These are phyloP conservation scores for Lepidochrysops patricia DNA, from an alignment of 2,888 invertebrate genomes.

Conservation along the genomic window DNA sequence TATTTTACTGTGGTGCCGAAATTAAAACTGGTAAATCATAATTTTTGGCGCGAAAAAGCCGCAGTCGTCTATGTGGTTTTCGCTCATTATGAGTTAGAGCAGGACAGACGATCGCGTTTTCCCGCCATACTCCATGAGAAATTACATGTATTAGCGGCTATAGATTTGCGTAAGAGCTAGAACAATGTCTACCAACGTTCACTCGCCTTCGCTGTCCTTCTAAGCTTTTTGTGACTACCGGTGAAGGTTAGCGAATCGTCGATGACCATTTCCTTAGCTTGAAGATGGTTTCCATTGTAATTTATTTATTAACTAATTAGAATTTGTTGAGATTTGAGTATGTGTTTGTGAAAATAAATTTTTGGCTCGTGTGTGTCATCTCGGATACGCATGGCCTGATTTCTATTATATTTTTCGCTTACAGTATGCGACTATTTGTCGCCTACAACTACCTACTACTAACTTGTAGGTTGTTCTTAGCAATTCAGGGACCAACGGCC, in stretches of 20 bases:
- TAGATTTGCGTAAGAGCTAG: constrained; percentile 9
- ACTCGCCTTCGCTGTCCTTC: constrained; percentile 9
- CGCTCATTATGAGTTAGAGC: too few species aligned
- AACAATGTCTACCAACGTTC: constrained; percentile 11
- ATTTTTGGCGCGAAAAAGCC: too few species aligned
- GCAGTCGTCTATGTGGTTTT: too few species aligned
- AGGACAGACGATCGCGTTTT: background rate
- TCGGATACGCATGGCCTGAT: too few species aligned
- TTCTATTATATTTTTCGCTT: too few species aligned
- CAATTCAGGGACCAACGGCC: too few species aligned
- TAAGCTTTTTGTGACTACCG: background rate
- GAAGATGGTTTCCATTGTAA: background rate
- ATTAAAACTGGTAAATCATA: too few species aligned
- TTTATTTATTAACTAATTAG: background rate
- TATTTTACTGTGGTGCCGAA: too few species aligned
- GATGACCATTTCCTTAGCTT: background rate
- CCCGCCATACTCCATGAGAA: background rate
- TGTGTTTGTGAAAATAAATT: background rate
- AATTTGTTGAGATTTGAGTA: background rate
- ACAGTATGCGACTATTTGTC: too few species aligned
- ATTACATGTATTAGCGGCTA: constrained; percentile 1
- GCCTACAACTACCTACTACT: too few species aligned
- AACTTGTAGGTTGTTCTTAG: too few species aligned
- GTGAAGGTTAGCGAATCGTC: constrained; percentile 3
- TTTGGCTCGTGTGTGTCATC: too few species aligned